phyloP scores from a whole-genome alignment of 2,888 invertebrate genomes.

The Acrocyrtus sp. region DNA sequence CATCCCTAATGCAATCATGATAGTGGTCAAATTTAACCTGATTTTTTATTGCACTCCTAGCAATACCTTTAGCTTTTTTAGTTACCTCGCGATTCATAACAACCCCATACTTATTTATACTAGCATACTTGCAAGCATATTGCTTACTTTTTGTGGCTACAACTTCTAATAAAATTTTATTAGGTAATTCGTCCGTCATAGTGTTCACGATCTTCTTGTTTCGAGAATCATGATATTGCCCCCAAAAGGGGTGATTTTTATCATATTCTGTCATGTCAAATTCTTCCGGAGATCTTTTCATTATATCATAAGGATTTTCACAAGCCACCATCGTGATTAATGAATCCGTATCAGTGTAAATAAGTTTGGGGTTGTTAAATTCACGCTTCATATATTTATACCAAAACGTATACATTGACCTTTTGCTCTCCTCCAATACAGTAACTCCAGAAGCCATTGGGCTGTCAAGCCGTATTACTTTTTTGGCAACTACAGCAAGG shows the following conservation, averaged over 20 bases:
- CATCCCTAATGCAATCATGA: not conserved
- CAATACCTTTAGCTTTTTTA: conserved; percentile 40
- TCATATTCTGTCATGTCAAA: conserved; percentile 33
- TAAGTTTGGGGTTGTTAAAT: not conserved
- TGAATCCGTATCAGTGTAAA: conserved; percentile 38
- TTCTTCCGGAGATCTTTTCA: not conserved
- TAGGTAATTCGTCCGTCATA: conserved; percentile 34
- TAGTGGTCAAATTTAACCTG: conserved; percentile 12
- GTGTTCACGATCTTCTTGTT: conserved; percentile 14
- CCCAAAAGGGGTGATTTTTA: conserved; percentile 8
- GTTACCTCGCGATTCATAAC: not conserved
- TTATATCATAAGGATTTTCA: conserved; percentile 32
- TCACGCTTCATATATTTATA: conserved; percentile 20
- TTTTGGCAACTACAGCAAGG: conserved; percentile 8
- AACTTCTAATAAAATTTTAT: conserved; percentile 1
- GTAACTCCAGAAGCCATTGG: conserved; percentile 32
- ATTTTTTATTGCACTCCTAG: conserved; percentile 8
- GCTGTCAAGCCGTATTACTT: conserved; percentile 2
- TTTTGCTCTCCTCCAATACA: conserved; percentile 22
- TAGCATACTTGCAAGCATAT: conserved; percentile 3
- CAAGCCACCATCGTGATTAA: not conserved
- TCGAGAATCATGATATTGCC: conserved; percentile 12
- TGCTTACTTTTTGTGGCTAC: conserved; percentile 15
- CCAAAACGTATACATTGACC: conserved; percentile 21
- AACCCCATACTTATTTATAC: not conserved